Conservation (phyloP, 2,113 vertebrate species). For the Turdus rufiventris region DNA sequence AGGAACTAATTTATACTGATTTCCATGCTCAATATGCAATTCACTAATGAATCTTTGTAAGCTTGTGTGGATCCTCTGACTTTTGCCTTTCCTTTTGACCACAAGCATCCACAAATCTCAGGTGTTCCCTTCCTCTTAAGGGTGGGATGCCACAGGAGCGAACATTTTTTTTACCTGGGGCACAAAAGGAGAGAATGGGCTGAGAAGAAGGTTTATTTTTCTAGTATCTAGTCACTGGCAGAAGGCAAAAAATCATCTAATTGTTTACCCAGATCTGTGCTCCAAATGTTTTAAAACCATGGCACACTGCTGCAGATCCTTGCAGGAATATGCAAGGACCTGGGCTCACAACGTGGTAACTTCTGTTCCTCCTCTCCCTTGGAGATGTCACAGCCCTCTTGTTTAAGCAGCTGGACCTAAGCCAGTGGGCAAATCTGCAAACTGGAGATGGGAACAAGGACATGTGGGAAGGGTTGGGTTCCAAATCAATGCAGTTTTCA, state of each 20-base stretch:
- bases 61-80: background rate
- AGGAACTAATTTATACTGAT: background rate
- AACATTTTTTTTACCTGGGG: background rate
- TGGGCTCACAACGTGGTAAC: fast-evolving
- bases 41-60: fast-evolving
- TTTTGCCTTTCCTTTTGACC: background rate
- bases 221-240: background rate
- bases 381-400: background rate
- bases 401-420: background rate
- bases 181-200: fast-evolving
- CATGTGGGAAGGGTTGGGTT: background rate
- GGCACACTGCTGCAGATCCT: background rate
- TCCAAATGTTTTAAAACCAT: fast-evolving
- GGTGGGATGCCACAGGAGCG: background rate
- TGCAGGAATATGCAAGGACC: background rate
- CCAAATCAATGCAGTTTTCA: background rate
- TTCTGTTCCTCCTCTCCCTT: background rate
- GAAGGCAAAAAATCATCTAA: background rate
- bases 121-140: background rate
- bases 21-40: background rate
- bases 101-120: fast-evolving
- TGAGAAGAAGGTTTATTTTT: background rate
- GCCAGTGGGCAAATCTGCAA: background rate
- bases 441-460: background rate
- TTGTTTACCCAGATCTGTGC: background rate